Evolutionary conservation across 2,888 invertebrate species (phyloP).

Genomic region (Ochlodes sylvanus): DNA sequence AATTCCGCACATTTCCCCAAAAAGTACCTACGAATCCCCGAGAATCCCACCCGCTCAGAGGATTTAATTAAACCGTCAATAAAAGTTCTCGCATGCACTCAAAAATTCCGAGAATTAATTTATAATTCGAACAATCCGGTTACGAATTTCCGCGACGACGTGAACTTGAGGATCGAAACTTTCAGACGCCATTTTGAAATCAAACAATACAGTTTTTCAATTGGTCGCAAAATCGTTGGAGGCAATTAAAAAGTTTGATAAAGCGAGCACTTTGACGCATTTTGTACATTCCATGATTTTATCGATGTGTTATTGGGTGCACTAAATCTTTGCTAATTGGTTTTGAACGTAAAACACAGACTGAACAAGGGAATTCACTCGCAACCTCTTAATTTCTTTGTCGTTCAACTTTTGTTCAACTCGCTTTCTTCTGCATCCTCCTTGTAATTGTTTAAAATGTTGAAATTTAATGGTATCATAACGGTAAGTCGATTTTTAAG

Average conservation of each 20-base stretch:
- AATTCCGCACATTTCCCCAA: too few relatives aligned
- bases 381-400: constrained; percentile 17
- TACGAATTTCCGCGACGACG: constrained; percentile 63
- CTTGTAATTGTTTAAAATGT: too few relatives aligned
- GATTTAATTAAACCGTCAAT: constrained; percentile 1
- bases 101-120: constrained; percentile 59
- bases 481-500: too few relatives aligned
- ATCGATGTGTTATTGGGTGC: constrained; percentile 35
- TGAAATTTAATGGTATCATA: too few relatives aligned
- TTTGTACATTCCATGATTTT: constrained; percentile 18
- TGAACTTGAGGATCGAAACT: constrained; percentile 62
- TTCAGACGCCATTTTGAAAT: constrained; percentile 62
- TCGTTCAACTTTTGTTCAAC: constrained; percentile 15
- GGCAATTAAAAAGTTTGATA: constrained; percentile 80
- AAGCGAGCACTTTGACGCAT: constrained; percentile 42
- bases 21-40: too few relatives aligned
- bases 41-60: neutral
- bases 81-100: constrained; percentile 55
- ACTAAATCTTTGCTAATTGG: constrained; percentile 35
- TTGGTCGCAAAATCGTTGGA: constrained; percentile 70
- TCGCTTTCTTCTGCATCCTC: neutral
- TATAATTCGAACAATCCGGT: constrained; percentile 56
- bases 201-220: constrained; percentile 77
- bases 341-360: constrained; percentile 21
- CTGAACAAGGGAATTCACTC: neutral